Conservation (phyloP, 1,140 invertebrate genomes). For the Leptopilina clavipes region DNA sequence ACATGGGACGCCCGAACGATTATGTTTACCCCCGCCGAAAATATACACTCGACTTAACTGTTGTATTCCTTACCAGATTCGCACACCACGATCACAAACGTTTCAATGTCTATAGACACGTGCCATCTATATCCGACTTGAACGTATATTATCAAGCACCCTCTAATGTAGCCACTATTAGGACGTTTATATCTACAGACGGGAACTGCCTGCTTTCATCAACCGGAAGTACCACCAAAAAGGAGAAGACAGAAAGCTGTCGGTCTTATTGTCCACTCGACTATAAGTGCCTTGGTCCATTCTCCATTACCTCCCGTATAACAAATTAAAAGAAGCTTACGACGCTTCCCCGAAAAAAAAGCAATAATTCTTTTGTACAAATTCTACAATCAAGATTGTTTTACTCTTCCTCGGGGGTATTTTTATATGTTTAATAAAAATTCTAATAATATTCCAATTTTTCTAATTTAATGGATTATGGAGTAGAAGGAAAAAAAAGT, state of each 20-base stretch:
- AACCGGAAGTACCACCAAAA: conserved; percentile 55
- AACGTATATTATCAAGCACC: conserved; percentile 59
- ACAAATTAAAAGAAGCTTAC: conserved; percentile 69
- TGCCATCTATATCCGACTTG: conserved; percentile 57
- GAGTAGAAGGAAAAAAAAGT: no score
- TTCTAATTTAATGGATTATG: no score
- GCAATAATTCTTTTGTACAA: conserved; percentile 38
- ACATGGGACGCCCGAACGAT: conserved; percentile 66
- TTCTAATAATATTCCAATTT: no score
- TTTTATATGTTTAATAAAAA: no score
- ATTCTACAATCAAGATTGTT: conserved; percentile 53
- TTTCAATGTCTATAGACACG: conserved; percentile 54
- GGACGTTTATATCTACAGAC: conserved; percentile 62
- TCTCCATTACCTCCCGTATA: conserved; percentile 60
- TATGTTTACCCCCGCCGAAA: conserved; percentile 59
- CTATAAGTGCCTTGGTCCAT: conserved; percentile 58
- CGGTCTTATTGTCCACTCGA: conserved; percentile 50
- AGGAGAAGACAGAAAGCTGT: conserved; percentile 49
- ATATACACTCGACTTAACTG: conserved; percentile 54
- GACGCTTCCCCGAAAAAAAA: conserved; percentile 56
- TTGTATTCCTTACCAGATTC: conserved; percentile 48
- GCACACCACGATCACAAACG: conserved; percentile 32
- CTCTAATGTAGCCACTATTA: conserved; percentile 63
- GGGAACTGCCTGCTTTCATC: conserved; percentile 63
- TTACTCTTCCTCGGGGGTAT: no score